Percentiles rank a stretch among this genome's conserved stretches.
phyloP scores from a whole-genome alignment of 1,140 invertebrate genomes.

The Meloidogyne exigua region DNA sequence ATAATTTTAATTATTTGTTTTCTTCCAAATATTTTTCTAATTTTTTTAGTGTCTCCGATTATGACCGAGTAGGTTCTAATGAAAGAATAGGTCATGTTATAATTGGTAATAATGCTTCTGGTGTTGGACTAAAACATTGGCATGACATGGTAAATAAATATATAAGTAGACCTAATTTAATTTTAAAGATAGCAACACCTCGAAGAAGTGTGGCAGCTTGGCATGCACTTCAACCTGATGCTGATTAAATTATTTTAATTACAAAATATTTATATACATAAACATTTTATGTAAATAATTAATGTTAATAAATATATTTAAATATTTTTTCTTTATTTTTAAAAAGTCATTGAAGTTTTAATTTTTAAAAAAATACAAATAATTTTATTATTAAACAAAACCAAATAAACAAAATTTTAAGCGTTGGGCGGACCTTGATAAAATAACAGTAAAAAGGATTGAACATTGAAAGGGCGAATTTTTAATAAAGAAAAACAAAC shows the following conservation, averaged over 20 bases:
- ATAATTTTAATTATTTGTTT: background rate
- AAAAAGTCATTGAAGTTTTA: too few relatives aligned
- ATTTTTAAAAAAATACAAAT: too few relatives aligned
- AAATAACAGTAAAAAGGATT: too few relatives aligned
- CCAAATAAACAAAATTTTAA: too few relatives aligned
- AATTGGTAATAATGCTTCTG: slow-evolving; percentile 70
- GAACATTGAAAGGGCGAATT: too few relatives aligned
- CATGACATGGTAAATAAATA: slow-evolving; percentile 76
- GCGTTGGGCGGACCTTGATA: too few relatives aligned
- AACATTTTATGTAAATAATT: background rate
- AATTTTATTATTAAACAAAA: too few relatives aligned
- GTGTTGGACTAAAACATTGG: slow-evolving; percentile 84
- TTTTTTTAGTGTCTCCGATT: slow-evolving; percentile 52
- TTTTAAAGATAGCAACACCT: slow-evolving; percentile 87
- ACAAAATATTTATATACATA: background rate
- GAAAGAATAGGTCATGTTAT: slow-evolving; percentile 81
- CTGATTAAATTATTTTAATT: slow-evolving; percentile 43
- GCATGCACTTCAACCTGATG: slow-evolving; percentile 69
- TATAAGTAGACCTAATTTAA: background rate
- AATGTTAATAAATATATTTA: slow-evolving; percentile 25
- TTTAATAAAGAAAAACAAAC: too few relatives aligned
- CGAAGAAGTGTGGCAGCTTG: slow-evolving; percentile 81
- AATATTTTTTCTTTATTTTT: too few relatives aligned
- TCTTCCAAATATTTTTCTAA: too few relatives aligned
- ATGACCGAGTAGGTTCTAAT: slow-evolving; percentile 81